Conservation (phyloP, 2,797 vertebrate genomes). For the Artibeus lituratus region DNA sequence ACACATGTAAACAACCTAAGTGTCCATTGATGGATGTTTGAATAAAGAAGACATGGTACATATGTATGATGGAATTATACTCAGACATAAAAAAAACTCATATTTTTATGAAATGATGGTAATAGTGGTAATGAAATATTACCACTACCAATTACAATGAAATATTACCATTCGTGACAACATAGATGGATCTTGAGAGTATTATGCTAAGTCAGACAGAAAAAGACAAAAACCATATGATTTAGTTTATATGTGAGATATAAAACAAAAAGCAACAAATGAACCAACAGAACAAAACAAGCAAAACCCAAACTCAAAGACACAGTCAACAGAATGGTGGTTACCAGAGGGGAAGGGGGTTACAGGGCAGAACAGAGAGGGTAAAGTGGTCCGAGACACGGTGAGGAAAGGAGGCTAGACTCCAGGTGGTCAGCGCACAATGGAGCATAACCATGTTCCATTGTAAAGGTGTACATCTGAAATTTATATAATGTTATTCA, state of each 20-base stretch:
- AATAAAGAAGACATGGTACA: not conserved
- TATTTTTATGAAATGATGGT: too few relatives aligned
- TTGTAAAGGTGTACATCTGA: not conserved
- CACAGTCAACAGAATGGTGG: not conserved
- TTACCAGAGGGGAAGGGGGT: not conserved
- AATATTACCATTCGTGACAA: not conserved
- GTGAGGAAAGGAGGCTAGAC: not conserved
- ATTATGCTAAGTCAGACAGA: not conserved
- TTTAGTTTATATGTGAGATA: not conserved
- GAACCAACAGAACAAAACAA: not conserved
- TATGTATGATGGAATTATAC: not conserved
- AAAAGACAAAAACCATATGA: not conserved
- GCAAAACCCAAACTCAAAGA: not conserved
- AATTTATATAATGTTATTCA: not conserved
- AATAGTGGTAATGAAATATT: too few relatives aligned
- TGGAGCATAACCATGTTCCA: not conserved
- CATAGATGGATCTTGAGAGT: not conserved
- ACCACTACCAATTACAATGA: not conserved
- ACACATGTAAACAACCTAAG: not conserved
- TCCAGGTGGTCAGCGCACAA: not conserved
- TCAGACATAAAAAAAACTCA: not conserved
- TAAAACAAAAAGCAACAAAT: not conserved
- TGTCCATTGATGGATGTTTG: not conserved
- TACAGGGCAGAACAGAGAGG: not conserved
- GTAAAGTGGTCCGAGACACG: not conserved